Evolutionary conservation across 2,888 invertebrate species (phyloP).

Genomic region (Sycophila texana): DNA sequence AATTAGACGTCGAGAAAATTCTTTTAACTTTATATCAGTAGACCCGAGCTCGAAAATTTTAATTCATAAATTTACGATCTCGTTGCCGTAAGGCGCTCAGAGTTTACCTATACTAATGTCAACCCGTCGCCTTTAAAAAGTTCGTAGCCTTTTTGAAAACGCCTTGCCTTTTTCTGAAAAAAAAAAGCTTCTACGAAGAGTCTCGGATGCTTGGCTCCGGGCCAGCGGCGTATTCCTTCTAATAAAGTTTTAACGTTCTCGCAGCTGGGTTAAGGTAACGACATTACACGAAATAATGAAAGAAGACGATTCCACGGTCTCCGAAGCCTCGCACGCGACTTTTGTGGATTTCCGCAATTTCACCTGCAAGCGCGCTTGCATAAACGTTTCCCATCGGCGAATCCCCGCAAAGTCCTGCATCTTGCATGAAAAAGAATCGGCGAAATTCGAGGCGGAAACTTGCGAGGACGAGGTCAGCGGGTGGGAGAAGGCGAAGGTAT

Average conservation of each 20-base stretch:
- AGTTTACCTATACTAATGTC: too few species aligned
- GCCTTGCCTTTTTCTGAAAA: too few species aligned
- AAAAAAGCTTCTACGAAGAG: background rate
- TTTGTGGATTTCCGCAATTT: background rate
- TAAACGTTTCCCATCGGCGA: too few species aligned
- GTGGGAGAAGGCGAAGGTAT: background rate
- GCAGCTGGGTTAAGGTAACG: slow-evolving; percentile 25
- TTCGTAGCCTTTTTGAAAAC: too few species aligned
- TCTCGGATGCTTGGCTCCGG: background rate
- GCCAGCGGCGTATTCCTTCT: background rate
- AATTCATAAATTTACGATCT: too few species aligned
- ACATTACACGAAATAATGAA: slow-evolving; percentile 27
- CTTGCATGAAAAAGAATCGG: background rate
- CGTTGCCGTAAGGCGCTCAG: too few species aligned
- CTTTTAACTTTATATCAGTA: too few species aligned
- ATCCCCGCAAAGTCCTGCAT: too few species aligned
- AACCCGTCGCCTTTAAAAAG: too few species aligned
- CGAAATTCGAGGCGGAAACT: background rate
- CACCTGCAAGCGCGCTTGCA: background rate
- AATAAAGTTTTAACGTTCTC: slow-evolving; percentile 25
- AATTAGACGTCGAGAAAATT: too few species aligned
- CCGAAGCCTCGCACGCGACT: background rate
- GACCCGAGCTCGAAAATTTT: too few species aligned
- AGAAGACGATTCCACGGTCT: background rate
- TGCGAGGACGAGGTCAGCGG: background rate